Conservation (phyloP, 2,113 vertebrate species). For the Oreochromis tanganicae region DNA sequence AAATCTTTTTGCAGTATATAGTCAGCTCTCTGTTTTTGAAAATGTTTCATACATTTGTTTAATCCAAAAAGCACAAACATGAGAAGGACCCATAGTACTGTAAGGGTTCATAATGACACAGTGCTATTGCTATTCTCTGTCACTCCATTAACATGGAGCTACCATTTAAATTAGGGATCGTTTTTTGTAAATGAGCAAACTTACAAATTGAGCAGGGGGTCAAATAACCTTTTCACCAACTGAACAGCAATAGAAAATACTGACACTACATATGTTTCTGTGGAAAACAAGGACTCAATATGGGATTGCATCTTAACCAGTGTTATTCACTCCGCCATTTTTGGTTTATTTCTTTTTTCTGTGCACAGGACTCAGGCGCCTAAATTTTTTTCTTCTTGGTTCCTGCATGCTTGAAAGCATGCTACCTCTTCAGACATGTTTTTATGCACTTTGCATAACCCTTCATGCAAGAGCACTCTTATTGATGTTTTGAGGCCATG, state of each 20-base stretch:
- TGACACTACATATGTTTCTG: not conserved
- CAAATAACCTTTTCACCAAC: not conserved
- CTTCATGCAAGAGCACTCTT: constrained; percentile 22
- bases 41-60: not conserved
- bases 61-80: not conserved
- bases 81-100: not conserved
- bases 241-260: not conserved
- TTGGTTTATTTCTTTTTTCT: not conserved
- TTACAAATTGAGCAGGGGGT: not conserved
- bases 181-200: not conserved
- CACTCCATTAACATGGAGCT: not conserved
- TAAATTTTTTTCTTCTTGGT: not conserved
- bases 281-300: not conserved
- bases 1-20: not conserved
- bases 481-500: constrained; percentile 35
- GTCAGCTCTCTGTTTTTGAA: not conserved
- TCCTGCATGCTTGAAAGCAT: not conserved
- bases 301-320: not conserved
- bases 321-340: not conserved
- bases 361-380: not conserved
- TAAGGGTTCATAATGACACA: not conserved
- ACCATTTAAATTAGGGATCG: not conserved
- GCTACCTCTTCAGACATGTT: constrained; percentile 22
- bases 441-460: constrained; percentile 16
- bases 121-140: not conserved